Conservation (phyloP, 2,888 invertebrate genomes). For the Eristalis intricaria region DNA sequence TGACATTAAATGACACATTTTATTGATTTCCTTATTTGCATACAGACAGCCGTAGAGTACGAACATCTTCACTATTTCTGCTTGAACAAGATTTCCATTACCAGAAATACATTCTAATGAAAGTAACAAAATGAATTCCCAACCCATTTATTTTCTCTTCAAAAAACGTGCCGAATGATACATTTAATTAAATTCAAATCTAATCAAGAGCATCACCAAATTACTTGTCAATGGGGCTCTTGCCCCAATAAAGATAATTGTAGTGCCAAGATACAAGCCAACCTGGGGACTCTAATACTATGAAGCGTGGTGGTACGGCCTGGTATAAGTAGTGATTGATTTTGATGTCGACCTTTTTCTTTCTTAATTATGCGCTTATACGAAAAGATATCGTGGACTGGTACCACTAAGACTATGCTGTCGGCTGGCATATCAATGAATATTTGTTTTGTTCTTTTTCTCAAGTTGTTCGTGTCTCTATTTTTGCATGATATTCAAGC, state of each 20-base stretch:
- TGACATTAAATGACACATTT: no score
- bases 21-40: no score
- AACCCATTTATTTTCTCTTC: neutral
- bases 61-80: no score
- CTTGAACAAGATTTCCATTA: neutral
- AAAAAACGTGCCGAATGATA: conserved; percentile 7
- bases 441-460: conserved; percentile 56
- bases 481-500: conserved; percentile 54
- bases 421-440: conserved; percentile 51
- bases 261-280: conserved; percentile 25
- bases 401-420: conserved; percentile 59
- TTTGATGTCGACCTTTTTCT: conserved; percentile 57
- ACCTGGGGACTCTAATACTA: conserved; percentile 19
- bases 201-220: conserved; percentile 35
- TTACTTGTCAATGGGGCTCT: conserved; percentile 30
- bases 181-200: conserved; percentile 14
- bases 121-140: neutral
- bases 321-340: conserved; percentile 64
- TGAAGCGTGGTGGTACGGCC: conserved; percentile 52
- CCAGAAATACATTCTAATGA: neutral
- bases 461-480: conserved; percentile 27
- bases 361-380: conserved; percentile 66
- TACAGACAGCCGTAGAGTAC: no score
- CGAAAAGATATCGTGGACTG: conserved; percentile 72
- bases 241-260: conserved; percentile 64